phyloP scores from a whole-genome alignment of 2,113 vertebrate species.

The Choloepus hoffmanni region DNA sequence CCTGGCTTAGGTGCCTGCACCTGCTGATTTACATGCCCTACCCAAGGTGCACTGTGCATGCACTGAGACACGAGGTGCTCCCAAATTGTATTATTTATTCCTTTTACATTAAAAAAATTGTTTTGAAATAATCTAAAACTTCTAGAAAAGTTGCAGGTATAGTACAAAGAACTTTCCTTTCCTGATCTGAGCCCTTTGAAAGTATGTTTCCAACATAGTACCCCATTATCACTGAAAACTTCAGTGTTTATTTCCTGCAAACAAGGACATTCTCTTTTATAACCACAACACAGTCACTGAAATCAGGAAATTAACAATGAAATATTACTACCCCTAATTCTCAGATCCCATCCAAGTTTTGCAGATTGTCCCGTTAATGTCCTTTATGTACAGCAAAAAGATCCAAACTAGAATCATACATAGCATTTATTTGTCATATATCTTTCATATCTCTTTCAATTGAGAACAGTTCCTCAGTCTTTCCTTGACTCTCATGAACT shows the following conservation, averaged over 20 bases:
- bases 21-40: not conserved
- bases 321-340: not conserved
- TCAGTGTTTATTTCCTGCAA: slow-evolving; percentile 35
- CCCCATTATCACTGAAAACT: not conserved
- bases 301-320: not conserved
- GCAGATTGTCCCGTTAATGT: not conserved
- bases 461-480: not conserved
- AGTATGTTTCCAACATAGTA: not conserved
- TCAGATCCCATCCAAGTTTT: not conserved
- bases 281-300: not conserved
- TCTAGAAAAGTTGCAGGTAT: not conserved
- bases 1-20: not conserved
- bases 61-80: not conserved
- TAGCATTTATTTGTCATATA: not conserved
- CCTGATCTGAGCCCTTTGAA: not conserved
- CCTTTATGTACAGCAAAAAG: not conserved
- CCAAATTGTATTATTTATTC: not conserved
- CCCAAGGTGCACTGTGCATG: not conserved
- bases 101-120: not conserved
- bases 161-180: slow-evolving; percentile 45
- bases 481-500: not conserved
- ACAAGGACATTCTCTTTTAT: not conserved
- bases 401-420: not conserved
- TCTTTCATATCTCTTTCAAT: not conserved
- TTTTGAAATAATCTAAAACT: not conserved